Evolutionary conservation across 2,888 invertebrate species (phyloP), one percentile per base, ranked within the genome.

Genomic region (Caenorhabditis virilis): DNA sequence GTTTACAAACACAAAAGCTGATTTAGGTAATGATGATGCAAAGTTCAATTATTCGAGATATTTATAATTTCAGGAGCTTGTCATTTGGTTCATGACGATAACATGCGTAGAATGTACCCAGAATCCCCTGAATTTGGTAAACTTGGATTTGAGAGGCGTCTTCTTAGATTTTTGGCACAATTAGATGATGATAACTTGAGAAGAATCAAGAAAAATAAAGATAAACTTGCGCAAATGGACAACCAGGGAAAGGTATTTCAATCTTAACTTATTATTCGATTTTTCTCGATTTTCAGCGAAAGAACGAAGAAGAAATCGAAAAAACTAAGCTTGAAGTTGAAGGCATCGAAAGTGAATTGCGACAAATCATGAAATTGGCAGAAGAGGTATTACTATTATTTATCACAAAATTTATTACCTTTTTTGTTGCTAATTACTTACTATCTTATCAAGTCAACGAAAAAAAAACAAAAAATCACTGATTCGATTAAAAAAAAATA

Each of bases 1-100:
- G 68, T 98, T 98, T 86, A 92, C 93, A 27, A 98, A 98, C 84
- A 98, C 98, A 1, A 88, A 95, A 83, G 95, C 95, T 15, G 97
- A 98, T 85, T 87, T 98, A 45, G 98, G 86, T 84, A 20, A 45
- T 51, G 48, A 16, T 42, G 22, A 7, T 27, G 22, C 22, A 6
- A 26, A 26, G 46, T 50, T 5, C 27, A 22, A 35, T 23, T 23
- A 26, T 5, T 16, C 38, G 2, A 45, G 2, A 23, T 16, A 15
- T 4, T 30, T 9, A 9, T 30, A n/a, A 27, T 25, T 67, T 56
- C 69, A 85, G 85, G 95, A 0, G 90, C 89, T 0, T 98, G 97
- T 84, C 88, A 90, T 0, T 91, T 93, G 84, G 90, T 95, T 7
- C 98, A 98, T 81, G 97, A 98, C 85, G 97, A 97, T 82, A 92